phyloP scores from a whole-genome alignment of 2,888 invertebrate species.

The Orthonychiurus folsomi region DNA sequence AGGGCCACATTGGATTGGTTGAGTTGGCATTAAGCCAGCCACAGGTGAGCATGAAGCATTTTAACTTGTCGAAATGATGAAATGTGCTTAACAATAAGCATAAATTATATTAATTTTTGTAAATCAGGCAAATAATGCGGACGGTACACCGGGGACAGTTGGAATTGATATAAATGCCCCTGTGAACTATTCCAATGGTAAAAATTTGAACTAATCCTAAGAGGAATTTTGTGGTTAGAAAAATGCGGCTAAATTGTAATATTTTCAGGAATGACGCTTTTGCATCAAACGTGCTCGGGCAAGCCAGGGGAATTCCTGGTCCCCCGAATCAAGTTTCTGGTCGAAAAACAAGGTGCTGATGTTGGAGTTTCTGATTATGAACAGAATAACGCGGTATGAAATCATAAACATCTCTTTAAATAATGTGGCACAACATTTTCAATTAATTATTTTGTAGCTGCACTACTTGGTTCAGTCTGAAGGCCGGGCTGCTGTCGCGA shows the following conservation, averaged over 20 bases:
- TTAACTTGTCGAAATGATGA: too few relatives aligned
- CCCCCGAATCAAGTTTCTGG: constrained; percentile 43
- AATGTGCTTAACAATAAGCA: too few relatives aligned
- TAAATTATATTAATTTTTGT: not conserved
- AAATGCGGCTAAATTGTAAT: constrained; percentile 1
- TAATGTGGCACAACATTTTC: constrained; percentile 2
- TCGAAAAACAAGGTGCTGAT: constrained; percentile 46
- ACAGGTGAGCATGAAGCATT: constrained; percentile 43
- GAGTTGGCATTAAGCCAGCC: constrained; percentile 45
- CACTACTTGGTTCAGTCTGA: constrained; percentile 23
- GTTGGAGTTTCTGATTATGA: constrained; percentile 44
- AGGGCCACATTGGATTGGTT: constrained; percentile 47
- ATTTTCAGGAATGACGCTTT: constrained; percentile 26
- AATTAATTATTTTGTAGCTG: constrained; percentile 17
- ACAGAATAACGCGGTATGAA: constrained; percentile 45
- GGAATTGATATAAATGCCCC: constrained; percentile 39
- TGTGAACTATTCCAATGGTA: constrained; percentile 30
- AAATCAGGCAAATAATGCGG: too few relatives aligned
- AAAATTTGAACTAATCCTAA: not conserved
- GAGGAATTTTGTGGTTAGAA: not conserved
- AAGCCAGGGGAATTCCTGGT: constrained; percentile 13
- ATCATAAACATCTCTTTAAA: constrained; percentile 7
- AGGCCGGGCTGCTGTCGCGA: not conserved
- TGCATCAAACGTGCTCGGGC: constrained; percentile 29
- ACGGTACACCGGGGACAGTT: constrained; percentile 14